Conservation (phyloP, 2,797 vertebrate genomes). For the Enteromius treurensis region DNA sequence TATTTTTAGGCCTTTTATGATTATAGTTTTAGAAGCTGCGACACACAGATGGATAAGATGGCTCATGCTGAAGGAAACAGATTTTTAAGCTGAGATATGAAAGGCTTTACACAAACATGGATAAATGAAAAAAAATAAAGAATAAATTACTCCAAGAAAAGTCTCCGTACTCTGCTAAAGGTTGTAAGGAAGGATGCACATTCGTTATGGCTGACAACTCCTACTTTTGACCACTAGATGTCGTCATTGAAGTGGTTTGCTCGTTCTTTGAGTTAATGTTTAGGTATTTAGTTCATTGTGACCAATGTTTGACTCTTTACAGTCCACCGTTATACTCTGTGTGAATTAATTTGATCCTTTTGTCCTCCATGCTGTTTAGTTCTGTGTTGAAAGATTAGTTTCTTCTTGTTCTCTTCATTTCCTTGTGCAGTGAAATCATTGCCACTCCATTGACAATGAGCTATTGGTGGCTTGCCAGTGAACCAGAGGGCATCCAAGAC, state of each 20-base stretch:
- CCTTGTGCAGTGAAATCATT: neutral
- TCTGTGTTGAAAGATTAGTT: neutral
- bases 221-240: constrained; percentile 13
- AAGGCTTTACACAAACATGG: neutral
- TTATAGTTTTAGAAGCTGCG: neutral
- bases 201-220: neutral
- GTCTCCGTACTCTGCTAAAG: neutral
- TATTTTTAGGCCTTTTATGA: neutral
- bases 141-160: neutral
- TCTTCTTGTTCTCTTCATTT: neutral
- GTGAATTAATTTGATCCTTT: neutral
- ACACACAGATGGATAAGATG: neutral
- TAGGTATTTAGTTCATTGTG: neutral
- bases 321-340: neutral
- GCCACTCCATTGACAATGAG: constrained; percentile 9
- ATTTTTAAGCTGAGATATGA: neutral
- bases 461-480: constrained; percentile 16
- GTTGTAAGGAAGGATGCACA: neutral
- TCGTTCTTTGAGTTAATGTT: neutral
- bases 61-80: neutral
- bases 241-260: constrained; percentile 20
- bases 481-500: neutral
- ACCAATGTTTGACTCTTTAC: neutral
- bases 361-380: neutral
- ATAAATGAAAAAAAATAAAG: neutral